phyloP scores from a whole-genome alignment of 1,140 invertebrate species.

The Ridgeia piscesae region DNA sequence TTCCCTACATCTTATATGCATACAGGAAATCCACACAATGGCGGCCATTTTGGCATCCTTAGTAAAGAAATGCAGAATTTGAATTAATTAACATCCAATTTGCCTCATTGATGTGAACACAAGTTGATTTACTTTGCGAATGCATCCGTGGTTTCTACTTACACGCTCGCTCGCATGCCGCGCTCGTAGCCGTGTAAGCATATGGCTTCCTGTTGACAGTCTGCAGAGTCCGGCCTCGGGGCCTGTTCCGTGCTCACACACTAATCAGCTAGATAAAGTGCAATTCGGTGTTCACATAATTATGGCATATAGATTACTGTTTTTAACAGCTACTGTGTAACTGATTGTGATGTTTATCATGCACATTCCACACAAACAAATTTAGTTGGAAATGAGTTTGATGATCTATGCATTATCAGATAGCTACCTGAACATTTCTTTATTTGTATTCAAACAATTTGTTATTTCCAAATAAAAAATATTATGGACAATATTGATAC shows the following conservation, averaged over 20 bases:
- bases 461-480: no score
- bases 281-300: not conserved
- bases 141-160: not conserved
- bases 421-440: no score
- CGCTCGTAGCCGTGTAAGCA: not conserved
- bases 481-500: not conserved
- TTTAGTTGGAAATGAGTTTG: not conserved
- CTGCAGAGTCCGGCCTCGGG: not conserved
- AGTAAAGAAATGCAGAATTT: not conserved
- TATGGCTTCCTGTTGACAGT: not conserved
- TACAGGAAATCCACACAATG: no score
- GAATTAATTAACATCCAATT: not conserved
- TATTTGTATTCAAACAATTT: no score
- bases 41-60: no score
- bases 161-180: not conserved
- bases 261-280: not conserved
- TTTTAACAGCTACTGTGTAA: not conserved
- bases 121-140: not conserved
- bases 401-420: no score
- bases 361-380: not conserved
- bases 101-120: not conserved
- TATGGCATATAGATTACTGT: not conserved
- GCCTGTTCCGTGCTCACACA: not conserved
- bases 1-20: no score
- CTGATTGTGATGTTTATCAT: not conserved